Base-by-base conservation (phyloP, 2,888 invertebrate genomes). In the Cheilosia soror region DNA sequence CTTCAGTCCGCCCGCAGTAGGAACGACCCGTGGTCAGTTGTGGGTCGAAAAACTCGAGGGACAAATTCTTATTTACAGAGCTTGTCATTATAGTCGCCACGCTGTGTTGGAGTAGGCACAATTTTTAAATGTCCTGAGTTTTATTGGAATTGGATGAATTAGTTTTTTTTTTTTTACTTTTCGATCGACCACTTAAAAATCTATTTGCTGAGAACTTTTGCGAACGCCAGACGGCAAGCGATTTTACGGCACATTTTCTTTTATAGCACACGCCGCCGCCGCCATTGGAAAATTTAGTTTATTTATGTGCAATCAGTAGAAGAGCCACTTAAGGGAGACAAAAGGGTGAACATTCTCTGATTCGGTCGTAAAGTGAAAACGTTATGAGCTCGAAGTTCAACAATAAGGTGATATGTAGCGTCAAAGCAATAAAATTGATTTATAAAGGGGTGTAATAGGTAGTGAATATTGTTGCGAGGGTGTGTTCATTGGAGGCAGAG, bases 211-310 rank as follows among this genome's bases (percentile, higher is more conserved):
- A 49, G 40, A 47, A 51, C 58, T 66, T 66, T 66, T 63, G 9
- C 49, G 42, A 29, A 25, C 33, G 49, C 57, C 65, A 57, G 65
- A 57, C 58, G 47, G 29, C n/a, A 29, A 49, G 49, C 75, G 49
- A 66, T 58, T 65, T 75, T 42, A 65, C 65, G 63, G 65, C 7
- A 37, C 49, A 65, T 76, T 57, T 66, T 58, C 37, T 65, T 75
- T 57, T 63, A 57, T 29, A 37, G 15, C 57, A 15, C 15, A 1
- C 15, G 33, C 5, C 44, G 57, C 15, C 11, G 37, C 11, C 37
- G 37, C 11, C 37, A 11, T 20, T 2, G 37, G 42, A 55, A 44
- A 31, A 42, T 55, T 29, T 15, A 57, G 31, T 31, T 44, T 55
- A 20, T 42, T 13, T 47, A 20, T 60, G 49, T 40, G 49, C 37